Evolutionary conservation across 2,797 vertebrate species (phyloP).

Genomic region (Scomberomorus guttatus): DNA sequence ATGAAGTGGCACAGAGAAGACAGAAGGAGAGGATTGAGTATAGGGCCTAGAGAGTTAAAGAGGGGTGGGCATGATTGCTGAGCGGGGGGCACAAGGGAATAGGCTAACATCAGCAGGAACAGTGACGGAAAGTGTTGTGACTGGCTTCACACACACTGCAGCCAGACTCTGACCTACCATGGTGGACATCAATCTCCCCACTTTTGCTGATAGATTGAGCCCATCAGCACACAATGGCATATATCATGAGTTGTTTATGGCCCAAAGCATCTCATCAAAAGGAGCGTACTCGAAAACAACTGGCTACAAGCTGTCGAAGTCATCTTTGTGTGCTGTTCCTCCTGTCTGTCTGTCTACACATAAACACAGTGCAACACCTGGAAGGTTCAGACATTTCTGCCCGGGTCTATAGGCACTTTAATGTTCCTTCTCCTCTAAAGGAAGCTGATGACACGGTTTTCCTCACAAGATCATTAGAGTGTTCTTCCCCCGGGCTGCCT

Average conservation of each 20-base stretch:
- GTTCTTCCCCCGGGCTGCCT: conserved; percentile 67
- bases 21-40: conserved; percentile 52
- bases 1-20: conserved; percentile 87
- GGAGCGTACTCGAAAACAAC: conserved; percentile 69
- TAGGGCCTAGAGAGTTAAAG: conserved; percentile 82
- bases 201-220: conserved; percentile 64
- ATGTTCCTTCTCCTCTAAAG: conserved; percentile 61
- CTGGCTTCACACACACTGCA: conserved; percentile 81
- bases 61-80: neutral
- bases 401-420: conserved; percentile 53
- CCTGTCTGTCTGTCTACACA: conserved; percentile 38
- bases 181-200: conserved; percentile 64
- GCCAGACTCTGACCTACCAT: conserved; percentile 84
- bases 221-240: conserved; percentile 49
- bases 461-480: conserved; percentile 76
- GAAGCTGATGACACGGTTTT: conserved; percentile 77
- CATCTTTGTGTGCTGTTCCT: conserved; percentile 22
- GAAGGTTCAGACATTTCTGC: conserved; percentile 52
- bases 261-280: conserved; percentile 67
- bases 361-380: conserved; percentile 63
- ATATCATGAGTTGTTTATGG: conserved; percentile 71
- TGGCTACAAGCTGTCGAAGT: conserved; percentile 60
- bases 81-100: conserved; percentile 68
- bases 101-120: conserved; percentile 85
- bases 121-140: conserved; percentile 82